Percentiles rank a stretch among this genome's conserved stretches.
phyloP scores from a whole-genome alignment of 2,888 invertebrate species.

The Eupithecia centaureata region DNA sequence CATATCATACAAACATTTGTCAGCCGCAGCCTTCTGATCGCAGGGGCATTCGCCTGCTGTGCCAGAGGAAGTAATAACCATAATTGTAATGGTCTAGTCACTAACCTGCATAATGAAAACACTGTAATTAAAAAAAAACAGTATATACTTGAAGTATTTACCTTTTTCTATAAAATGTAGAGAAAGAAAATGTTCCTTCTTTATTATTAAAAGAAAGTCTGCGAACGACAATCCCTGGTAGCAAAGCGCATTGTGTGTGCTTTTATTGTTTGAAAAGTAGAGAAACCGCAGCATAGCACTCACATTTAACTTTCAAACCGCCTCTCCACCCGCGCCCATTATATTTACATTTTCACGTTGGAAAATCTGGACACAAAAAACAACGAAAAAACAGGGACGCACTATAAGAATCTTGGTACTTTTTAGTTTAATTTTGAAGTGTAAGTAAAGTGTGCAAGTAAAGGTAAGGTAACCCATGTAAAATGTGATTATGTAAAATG shows the following conservation, averaged over 20 bases:
- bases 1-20: too few species aligned
- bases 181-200: not conserved
- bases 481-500: too few species aligned
- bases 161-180: not conserved
- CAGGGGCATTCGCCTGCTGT: too few species aligned
- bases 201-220: slow-evolving; percentile 5
- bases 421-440: not conserved
- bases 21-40: too few species aligned
- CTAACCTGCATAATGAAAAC: too few species aligned
- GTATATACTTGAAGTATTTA: not conserved
- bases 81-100: too few species aligned
- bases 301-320: slow-evolving; percentile 54
- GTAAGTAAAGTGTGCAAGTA: too few species aligned
- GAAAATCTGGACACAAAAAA: slow-evolving; percentile 4
- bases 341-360: slow-evolving; percentile 26
- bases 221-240: slow-evolving; percentile 12
- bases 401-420: not conserved
- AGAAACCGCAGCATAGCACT: slow-evolving; percentile 51
- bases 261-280: slow-evolving; percentile 42
- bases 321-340: slow-evolving; percentile 29
- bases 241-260: slow-evolving; percentile 23
- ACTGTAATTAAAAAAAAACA: not conserved
- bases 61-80: too few species aligned
- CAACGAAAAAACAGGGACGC: not conserved
- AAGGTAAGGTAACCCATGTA: too few species aligned